Conservation (phyloP, 2,888 invertebrate genomes). For the Ametastegia equiseti region DNA sequence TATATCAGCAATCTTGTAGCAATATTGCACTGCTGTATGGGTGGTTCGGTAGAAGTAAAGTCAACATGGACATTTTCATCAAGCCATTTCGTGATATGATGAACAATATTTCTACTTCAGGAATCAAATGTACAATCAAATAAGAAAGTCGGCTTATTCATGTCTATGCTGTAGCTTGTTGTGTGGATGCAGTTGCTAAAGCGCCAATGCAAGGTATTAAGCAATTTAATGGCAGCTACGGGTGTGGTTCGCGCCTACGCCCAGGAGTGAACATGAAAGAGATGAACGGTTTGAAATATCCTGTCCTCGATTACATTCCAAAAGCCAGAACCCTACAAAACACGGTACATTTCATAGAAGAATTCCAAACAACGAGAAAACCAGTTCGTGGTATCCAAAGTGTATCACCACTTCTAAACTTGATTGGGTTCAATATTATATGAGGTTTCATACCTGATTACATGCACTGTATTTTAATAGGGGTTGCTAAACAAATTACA, state of each 20-base stretch:
- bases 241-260: slow-evolving; percentile 50
- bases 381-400: slow-evolving; percentile 45
- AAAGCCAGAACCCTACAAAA: slow-evolving; percentile 33
- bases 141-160: no score
- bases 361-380: slow-evolving; percentile 19
- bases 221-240: slow-evolving; percentile 49
- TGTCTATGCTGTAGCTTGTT: no score
- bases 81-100: slow-evolving; percentile 47
- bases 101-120: slow-evolving; percentile 47
- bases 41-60: slow-evolving; percentile 43
- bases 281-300: slow-evolving; percentile 47
- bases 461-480: slow-evolving; percentile 5
- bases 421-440: slow-evolving; percentile 49
- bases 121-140: no score
- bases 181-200: slow-evolving; percentile 51
- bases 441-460: slow-evolving; percentile 48
- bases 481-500: background rate
- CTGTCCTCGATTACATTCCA: slow-evolving; percentile 8
- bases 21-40: background rate
- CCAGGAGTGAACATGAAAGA: slow-evolving; percentile 41
- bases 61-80: slow-evolving; percentile 51
- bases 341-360: slow-evolving; percentile 19
- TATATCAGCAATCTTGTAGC: background rate
- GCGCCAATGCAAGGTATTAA: slow-evolving; percentile 43
- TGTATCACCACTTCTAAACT: slow-evolving; percentile 42